Conservation (phyloP, 2,113 vertebrate genomes). For the Eudyptes chrysolophus region DNA sequence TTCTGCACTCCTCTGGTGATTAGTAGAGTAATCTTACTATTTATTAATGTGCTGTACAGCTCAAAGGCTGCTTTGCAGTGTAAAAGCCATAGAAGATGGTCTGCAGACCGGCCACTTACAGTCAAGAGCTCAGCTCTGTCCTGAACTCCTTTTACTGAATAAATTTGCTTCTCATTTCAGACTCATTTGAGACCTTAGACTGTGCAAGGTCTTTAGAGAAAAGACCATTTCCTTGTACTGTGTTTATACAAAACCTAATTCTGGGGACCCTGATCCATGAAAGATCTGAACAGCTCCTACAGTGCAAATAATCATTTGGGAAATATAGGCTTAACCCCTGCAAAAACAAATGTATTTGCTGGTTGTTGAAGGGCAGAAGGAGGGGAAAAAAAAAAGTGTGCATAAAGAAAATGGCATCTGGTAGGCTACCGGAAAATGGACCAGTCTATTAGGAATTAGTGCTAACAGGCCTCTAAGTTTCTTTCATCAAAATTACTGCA, state of each 20-base stretch:
- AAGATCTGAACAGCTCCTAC: neutral
- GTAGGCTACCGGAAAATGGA: neutral
- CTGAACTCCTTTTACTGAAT: neutral
- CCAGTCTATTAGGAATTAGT: conserved; percentile 17
- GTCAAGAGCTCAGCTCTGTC: neutral
- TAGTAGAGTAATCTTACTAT: neutral
- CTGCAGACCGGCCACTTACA: neutral
- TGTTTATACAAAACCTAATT: conserved; percentile 23
- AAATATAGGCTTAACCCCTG: neutral
- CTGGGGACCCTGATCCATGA: conserved; percentile 7
- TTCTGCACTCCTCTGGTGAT: neutral
- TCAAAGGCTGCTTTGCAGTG: neutral
- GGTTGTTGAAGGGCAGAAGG: neutral
- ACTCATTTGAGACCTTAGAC: neutral
- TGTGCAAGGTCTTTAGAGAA: neutral
- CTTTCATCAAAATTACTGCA: conserved; percentile 46
- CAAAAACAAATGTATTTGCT: conserved; percentile 6
- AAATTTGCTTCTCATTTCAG: conserved; percentile 16
- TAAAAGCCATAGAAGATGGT: neutral
- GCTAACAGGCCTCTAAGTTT: conserved; percentile 32
- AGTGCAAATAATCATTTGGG: conserved; percentile 24
- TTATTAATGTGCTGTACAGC: neutral
- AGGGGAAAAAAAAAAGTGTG: neutral
- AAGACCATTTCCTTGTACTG: neutral
- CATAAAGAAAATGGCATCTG: neutral